phyloP scores from a whole-genome alignment of 2,113 vertebrate genomes.

The Platichthys stellatus region DNA sequence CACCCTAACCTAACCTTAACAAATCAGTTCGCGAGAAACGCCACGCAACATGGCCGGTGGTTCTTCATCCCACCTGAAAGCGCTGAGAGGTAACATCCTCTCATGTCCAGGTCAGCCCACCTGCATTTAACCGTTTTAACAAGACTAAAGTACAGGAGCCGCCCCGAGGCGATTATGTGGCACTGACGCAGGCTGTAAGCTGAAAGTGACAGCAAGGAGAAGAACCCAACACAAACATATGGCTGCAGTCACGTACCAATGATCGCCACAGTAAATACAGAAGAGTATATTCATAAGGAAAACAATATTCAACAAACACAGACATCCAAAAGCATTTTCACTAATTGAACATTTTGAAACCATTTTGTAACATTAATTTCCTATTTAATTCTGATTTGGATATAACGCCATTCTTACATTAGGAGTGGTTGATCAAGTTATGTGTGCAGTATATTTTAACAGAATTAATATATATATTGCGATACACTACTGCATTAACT shows the following conservation, averaged over 20 bases:
- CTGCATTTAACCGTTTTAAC: conserved; percentile 48
- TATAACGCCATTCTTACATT: neutral
- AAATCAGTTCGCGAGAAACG: neutral
- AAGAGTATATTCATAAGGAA: neutral
- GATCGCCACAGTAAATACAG: neutral
- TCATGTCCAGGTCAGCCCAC: conserved; percentile 38
- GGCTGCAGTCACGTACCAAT: conserved; percentile 15
- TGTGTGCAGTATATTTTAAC: neutral
- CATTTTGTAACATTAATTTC: neutral
- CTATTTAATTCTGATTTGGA: neutral
- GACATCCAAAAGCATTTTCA: neutral
- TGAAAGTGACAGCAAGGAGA: conserved; percentile 27
- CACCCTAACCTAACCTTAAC: neutral
- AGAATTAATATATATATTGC: neutral
- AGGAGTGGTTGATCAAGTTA: neutral
- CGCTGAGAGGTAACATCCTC: conserved; percentile 27
- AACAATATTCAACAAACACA: neutral
- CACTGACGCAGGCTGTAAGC: conserved; percentile 34
- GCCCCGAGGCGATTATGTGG: conserved; percentile 40
- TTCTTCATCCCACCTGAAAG: conserved; percentile 8
- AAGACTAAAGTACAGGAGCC: conserved; percentile 45
- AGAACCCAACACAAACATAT: conserved; percentile 6
- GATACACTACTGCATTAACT: too few relatives aligned
- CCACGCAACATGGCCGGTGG: neutral
- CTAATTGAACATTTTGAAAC: neutral